phyloP scores from a whole-genome alignment of 2,797 vertebrate species.

The Tapirus indicus region DNA sequence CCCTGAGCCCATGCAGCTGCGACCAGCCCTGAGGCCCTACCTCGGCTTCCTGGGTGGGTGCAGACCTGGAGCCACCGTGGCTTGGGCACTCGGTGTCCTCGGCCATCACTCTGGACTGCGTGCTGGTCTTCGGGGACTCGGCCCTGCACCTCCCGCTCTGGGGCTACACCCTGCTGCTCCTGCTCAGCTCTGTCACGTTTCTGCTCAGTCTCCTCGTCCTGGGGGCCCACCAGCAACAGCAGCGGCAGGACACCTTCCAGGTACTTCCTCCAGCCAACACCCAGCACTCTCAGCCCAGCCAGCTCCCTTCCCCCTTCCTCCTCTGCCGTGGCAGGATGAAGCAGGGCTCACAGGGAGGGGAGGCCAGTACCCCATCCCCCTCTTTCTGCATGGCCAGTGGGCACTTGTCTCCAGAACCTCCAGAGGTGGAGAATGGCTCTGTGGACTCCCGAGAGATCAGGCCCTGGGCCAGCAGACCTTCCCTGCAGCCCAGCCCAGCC shows the following conservation, averaged over 20 bases:
- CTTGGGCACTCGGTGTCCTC: constrained; percentile 91
- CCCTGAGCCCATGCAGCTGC: constrained; percentile 90
- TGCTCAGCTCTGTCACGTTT: constrained; percentile 91
- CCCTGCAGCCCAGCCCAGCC: not conserved
- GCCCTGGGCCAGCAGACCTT: not conserved
- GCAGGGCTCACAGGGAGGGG: not conserved
- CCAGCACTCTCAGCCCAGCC: accelerated
- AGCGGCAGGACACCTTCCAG: constrained; percentile 94
- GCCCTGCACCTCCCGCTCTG: constrained; percentile 93
- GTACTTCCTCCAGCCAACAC: constrained; percentile 81
- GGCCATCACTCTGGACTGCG: constrained; percentile 90
- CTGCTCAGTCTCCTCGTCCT: constrained; percentile 94
- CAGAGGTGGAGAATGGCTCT: not conserved
- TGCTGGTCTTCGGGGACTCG: constrained; percentile 92
- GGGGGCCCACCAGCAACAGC: constrained; percentile 94
- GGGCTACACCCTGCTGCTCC: constrained; percentile 91
- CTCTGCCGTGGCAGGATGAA: not conserved
- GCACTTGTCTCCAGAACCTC: not conserved
- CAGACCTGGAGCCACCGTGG: constrained; percentile 93
- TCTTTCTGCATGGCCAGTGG: not conserved
- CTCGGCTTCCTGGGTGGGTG: constrained; percentile 90
- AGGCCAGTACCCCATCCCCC: too few relatives aligned
- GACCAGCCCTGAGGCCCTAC: constrained; percentile 93
- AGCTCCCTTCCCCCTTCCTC: not conserved
- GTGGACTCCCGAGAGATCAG: not conserved